Percentiles rank a stretch among this genome's conserved stretches.
Conservation (phyloP, 2,888 invertebrate genomes). For the Aleiodes leptofemur region DNA sequence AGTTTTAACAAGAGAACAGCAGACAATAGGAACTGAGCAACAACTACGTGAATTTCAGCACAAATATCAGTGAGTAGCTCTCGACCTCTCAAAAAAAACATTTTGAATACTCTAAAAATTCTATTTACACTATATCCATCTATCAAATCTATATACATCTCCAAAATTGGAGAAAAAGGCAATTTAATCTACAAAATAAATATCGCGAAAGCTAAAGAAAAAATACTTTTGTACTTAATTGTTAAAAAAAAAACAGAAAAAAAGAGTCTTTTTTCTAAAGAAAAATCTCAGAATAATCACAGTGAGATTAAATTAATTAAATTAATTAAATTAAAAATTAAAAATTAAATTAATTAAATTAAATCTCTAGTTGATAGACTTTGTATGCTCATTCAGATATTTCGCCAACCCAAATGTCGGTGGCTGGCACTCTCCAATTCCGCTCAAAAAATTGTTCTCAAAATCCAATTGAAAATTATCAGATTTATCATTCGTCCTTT, state of each 20-base stretch:
- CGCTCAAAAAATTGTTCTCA: conserved; percentile 68
- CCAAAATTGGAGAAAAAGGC: neutral
- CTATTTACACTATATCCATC: conserved; percentile 4
- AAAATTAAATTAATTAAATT: no score
- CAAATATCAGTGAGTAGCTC: conserved; percentile 70
- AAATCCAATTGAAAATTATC: conserved; percentile 63
- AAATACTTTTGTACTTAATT: conserved; percentile 20
- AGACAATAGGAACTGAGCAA: conserved; percentile 61
- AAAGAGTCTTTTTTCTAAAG: neutral
- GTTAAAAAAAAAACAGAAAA: conserved; percentile 2
- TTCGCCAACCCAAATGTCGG: conserved; percentile 81
- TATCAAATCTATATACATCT: conserved; percentile 16
- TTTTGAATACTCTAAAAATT: conserved; percentile 4
- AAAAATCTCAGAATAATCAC: neutral
- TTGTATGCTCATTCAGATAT: conserved; percentile 78
- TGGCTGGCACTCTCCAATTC: conserved; percentile 77
- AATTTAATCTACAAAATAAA: conserved; percentile 12
- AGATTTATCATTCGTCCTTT: conserved; percentile 68
- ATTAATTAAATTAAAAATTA: no score
- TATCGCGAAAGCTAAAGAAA: conserved; percentile 1
- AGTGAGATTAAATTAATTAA: neutral
- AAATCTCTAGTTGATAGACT: conserved; percentile 55
- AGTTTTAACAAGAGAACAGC: conserved; percentile 78
- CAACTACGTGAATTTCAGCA: conserved; percentile 67
- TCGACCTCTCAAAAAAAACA: conserved; percentile 2